phyloP scores from a whole-genome alignment of 2,888 invertebrate genomes.

The Agonopterix heracliana region DNA sequence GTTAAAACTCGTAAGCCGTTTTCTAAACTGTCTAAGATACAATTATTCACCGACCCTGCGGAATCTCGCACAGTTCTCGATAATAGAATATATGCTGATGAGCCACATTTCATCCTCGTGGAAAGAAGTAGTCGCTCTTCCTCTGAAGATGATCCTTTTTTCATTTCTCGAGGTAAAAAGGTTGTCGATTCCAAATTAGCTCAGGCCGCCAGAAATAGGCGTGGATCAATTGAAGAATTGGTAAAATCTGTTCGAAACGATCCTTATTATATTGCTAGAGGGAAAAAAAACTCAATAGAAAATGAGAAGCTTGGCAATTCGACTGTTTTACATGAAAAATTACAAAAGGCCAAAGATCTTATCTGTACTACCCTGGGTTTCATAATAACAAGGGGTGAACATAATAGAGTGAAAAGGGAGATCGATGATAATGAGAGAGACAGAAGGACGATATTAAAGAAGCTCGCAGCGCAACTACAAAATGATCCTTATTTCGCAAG shows the following conservation, averaged over 20 bases:
- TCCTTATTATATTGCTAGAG: constrained; percentile 71
- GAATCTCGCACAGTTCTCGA: constrained; percentile 48
- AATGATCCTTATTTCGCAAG: constrained; percentile 65
- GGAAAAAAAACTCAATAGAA: constrained; percentile 52
- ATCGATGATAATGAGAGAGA: constrained; percentile 50
- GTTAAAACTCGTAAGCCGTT: neutral
- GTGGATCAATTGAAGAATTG: constrained; percentile 60
- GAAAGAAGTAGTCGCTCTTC: constrained; percentile 63
- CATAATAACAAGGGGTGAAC: constrained; percentile 28
- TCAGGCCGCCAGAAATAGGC: constrained; percentile 47
- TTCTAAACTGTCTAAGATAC: neutral
- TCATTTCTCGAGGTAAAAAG: constrained; percentile 59
- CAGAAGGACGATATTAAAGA: constrained; percentile 55
- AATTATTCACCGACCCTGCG: constrained; percentile 10
- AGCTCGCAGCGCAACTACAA: constrained; percentile 59
- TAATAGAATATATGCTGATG: constrained; percentile 67
- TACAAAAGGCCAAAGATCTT: constrained; percentile 47
- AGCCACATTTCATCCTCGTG: constrained; percentile 72
- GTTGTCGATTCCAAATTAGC: constrained; percentile 31
- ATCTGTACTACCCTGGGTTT: constrained; percentile 55
- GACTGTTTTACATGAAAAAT: constrained; percentile 26
- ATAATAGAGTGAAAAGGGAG: constrained; percentile 46
- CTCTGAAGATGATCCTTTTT: constrained; percentile 57
- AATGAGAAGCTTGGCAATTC: constrained; percentile 24
- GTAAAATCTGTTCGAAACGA: constrained; percentile 66